phyloP scores from a whole-genome alignment of 2,888 invertebrate genomes.

The Tribolium freemani region DNA sequence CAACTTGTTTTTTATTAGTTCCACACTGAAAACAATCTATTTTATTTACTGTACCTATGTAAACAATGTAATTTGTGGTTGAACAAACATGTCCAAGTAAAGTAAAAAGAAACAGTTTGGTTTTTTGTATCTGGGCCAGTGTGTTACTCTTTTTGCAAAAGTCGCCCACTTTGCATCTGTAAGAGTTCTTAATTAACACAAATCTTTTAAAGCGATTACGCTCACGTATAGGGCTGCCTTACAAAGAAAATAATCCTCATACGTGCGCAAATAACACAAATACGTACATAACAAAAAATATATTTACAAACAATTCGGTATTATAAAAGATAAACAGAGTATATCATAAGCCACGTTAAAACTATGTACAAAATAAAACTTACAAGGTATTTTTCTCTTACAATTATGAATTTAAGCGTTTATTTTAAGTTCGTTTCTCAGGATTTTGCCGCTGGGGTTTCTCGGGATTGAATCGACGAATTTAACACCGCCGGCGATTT shows the following conservation, averaged over 20 bases:
- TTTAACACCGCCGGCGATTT: constrained; percentile 78
- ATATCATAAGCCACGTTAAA: neutral
- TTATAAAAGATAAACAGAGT: neutral
- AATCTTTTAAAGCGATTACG: constrained; percentile 5
- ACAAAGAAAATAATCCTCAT: neutral
- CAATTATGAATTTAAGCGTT: neutral
- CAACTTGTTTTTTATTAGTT: no score
- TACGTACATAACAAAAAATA: neutral
- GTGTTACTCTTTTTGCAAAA: neutral
- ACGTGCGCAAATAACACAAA: neutral
- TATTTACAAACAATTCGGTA: neutral
- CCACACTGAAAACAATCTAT: no score
- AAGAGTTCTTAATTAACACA: neutral
- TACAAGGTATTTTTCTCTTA: neutral
- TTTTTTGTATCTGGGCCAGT: neutral
- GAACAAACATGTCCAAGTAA: no score
- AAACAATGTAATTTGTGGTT: no score
- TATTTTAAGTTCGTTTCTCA: constrained; percentile 78
- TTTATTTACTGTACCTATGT: no score
- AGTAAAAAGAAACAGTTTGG: no score
- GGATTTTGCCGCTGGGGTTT: constrained; percentile 82
- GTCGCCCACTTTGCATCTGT: neutral
- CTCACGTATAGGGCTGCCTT: neutral
- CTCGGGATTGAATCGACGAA: constrained; percentile 81
- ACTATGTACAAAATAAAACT: neutral